These are phyloP conservation scores for Aurelia aurita DNA, from an alignment of 30 jellyfish, hydroid and myxozoan genomes.

Conservation along the genomic window DNA sequence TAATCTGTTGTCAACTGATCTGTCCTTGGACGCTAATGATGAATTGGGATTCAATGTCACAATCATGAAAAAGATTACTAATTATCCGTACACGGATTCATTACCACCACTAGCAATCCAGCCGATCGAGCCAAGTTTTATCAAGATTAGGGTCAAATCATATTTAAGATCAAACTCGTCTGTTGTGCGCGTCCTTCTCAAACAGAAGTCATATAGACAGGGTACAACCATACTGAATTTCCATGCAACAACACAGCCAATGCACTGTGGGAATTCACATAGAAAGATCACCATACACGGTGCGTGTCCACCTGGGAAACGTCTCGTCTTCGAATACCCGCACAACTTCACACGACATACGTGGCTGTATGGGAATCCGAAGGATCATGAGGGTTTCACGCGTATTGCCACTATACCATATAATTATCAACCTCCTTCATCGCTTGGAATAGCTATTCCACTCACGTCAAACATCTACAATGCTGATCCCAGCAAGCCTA, in stretches of 20 bases:
- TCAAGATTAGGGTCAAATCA: constrained; percentile 3
- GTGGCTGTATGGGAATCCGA: constrained; percentile 61
- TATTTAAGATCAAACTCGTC: not conserved
- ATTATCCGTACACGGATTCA: constrained; percentile 1
- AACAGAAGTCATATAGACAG: constrained; percentile 28
- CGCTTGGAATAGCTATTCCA: constrained; percentile 85
- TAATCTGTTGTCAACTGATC: constrained; percentile 5
- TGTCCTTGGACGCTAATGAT: constrained; percentile 54
- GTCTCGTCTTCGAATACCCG: constrained; percentile 70
- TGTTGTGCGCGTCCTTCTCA: constrained; percentile 19
- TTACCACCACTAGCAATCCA: constrained; percentile 47
- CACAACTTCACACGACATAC: not conserved
- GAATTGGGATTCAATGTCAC: constrained; percentile 20
- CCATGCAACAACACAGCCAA: constrained; percentile 31
- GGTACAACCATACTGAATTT: constrained; percentile 47
- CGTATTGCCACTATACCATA: constrained; percentile 80
- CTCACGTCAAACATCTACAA: constrained; percentile 79
- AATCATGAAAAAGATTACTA: not conserved
- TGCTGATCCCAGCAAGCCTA: constrained; percentile 88
- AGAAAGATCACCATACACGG: constrained; percentile 60
- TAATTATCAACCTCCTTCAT: constrained; percentile 93
- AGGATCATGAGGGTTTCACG: constrained; percentile 61
- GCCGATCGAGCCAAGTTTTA: constrained; percentile 41
- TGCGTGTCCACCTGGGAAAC: constrained; percentile 69
- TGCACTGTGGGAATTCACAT: constrained; percentile 32